A percentile compares a stretch with the other conserved stretches of the same genome.
phyloP scores from a whole-genome alignment of 35 echinoderm and acorn worm species.

The Ptychodera flava region DNA sequence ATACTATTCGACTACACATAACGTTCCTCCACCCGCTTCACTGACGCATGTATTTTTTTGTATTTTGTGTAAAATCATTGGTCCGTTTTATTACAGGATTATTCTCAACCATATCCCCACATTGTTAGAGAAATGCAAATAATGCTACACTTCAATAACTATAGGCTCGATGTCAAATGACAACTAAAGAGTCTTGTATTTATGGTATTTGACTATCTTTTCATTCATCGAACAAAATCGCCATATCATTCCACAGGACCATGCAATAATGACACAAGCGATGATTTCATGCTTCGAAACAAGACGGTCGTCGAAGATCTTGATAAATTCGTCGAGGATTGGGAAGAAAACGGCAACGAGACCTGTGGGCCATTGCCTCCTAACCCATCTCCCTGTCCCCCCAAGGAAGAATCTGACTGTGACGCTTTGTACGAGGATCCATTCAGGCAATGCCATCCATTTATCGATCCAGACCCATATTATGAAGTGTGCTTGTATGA shows the following conservation, averaged over 20 bases:
- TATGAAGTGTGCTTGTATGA: neutral
- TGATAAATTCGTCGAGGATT: neutral
- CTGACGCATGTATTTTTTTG: too few species aligned
- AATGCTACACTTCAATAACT: too few species aligned
- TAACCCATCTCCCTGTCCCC: neutral
- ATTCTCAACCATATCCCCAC: too few species aligned
- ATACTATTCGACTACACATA: too few species aligned
- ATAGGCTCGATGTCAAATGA: too few species aligned
- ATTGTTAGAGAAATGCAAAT: too few species aligned
- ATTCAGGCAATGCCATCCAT: neutral
- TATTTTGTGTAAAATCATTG: too few species aligned
- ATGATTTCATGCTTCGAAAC: neutral
- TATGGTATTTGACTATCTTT: too few species aligned
- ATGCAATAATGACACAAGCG: neutral
- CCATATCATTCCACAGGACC: neutral
- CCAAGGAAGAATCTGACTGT: neutral
- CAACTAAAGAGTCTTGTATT: too few species aligned
- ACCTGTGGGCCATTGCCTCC: neutral
- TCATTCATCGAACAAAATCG: too few species aligned
- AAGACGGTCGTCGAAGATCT: neutral
- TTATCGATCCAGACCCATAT: neutral
- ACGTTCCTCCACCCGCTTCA: too few species aligned
- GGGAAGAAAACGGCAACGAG: neutral
- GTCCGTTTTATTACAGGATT: too few species aligned
- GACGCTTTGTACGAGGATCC: constrained; percentile 37